These are phyloP conservation scores for Argyresthia goedartella DNA, from an alignment of 2,888 invertebrate species.

Conservation along the genomic window DNA sequence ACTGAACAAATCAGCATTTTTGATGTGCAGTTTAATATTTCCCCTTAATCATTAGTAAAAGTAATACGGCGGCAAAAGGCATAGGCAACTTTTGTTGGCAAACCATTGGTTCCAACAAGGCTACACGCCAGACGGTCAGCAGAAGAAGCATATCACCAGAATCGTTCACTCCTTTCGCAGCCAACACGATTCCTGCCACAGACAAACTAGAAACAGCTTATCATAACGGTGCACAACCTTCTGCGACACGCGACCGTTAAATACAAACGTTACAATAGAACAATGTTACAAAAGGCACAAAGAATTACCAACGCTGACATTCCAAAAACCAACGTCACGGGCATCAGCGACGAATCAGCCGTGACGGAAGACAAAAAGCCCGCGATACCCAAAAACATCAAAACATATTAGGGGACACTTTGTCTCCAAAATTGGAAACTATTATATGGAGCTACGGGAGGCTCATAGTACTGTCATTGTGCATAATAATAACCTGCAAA, in stretches of 20 bases:
- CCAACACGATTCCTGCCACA: slow-evolving; percentile 4
- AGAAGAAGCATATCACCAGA: neutral
- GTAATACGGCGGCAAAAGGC: no score
- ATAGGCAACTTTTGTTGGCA: no score
- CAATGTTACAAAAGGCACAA: slow-evolving; percentile 27
- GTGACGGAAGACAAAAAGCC: slow-evolving; percentile 26
- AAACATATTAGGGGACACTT: slow-evolving; percentile 61
- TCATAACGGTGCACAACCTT: slow-evolving; percentile 35
- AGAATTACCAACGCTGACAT: slow-evolving; percentile 16
- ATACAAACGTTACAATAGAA: slow-evolving; percentile 12
- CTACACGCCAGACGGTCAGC: neutral
- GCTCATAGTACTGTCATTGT: slow-evolving; percentile 34
- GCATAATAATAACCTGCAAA: slow-evolving; percentile 28
- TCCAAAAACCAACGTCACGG: slow-evolving; percentile 39
- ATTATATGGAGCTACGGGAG: slow-evolving; percentile 50
- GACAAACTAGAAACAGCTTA: slow-evolving; percentile 17
- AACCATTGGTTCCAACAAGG: no score
- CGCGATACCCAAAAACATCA: slow-evolving; percentile 54
- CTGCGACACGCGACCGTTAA: slow-evolving; percentile 35
- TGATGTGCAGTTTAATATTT: no score
- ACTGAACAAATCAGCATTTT: no score
- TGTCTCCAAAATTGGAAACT: slow-evolving; percentile 56
- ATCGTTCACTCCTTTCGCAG: neutral
- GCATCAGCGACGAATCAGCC: slow-evolving; percentile 45
- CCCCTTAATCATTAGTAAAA: no score